Conservation (phyloP, 2,113 vertebrate species). For the Chaenocephalus aceratus region DNA sequence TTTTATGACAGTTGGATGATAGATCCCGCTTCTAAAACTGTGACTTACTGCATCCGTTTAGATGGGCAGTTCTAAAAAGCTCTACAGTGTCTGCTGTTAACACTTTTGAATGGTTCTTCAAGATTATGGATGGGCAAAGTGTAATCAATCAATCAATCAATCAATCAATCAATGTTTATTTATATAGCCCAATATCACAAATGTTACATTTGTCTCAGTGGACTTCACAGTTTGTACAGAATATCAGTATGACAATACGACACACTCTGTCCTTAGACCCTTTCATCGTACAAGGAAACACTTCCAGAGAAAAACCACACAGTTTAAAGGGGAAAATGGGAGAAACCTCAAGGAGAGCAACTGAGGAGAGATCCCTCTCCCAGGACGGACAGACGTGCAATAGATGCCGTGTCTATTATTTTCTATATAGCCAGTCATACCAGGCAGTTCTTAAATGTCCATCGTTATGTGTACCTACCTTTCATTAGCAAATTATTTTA, state of each 20-base stretch:
- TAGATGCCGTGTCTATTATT: background rate
- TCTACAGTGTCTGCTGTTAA: constrained; percentile 12
- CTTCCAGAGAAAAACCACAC: no score
- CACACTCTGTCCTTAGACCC: no score
- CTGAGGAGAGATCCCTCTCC: no score
- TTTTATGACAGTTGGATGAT: constrained; percentile 56
- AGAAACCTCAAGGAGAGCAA: no score
- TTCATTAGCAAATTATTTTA: background rate
- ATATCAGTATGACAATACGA: no score
- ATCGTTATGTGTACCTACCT: background rate
- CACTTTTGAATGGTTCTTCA: background rate
- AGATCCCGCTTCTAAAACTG: constrained; percentile 35
- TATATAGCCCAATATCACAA: no score
- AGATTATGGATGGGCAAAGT: constrained; percentile 1
- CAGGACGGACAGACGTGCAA: no score
- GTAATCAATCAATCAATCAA: background rate
- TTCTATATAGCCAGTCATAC: constrained; percentile 24
- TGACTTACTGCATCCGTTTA: constrained; percentile 27
- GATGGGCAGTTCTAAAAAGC: constrained; percentile 20
- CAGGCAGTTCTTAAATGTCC: background rate
- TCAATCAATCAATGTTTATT: background rate
- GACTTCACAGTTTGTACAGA: no score
- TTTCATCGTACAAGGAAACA: no score
- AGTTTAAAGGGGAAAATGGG: no score
- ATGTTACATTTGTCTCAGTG: no score